Evolutionary conservation across 2,797 vertebrate species (phyloP).

Genomic region (Kryptolebias ocellatus): DNA sequence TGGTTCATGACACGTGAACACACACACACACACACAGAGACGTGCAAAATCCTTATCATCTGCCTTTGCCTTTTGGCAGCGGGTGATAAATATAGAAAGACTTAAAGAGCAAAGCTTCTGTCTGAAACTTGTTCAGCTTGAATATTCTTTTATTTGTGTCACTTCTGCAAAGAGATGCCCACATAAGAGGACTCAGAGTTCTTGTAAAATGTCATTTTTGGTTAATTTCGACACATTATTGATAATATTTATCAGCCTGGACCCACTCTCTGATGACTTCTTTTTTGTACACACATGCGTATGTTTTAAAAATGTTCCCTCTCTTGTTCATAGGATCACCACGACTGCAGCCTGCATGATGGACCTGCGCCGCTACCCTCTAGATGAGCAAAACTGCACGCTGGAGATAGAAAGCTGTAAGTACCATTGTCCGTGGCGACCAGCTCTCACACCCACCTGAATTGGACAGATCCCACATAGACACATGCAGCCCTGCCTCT

Average conservation of each 20-base stretch:
- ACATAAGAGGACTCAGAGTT: too few relatives aligned
- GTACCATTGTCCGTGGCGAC: slow-evolving; percentile 78
- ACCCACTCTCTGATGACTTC: slow-evolving; percentile 24
- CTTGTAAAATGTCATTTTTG: too few relatives aligned
- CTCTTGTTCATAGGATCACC: slow-evolving; percentile 87
- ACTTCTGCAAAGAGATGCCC: too few relatives aligned
- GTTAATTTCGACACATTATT: too few relatives aligned
- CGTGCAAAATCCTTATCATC: too few relatives aligned
- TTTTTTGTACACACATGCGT: slow-evolving; percentile 42
- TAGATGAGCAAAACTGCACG: slow-evolving; percentile 97
- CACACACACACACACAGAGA: too few relatives aligned
- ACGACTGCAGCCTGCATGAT: slow-evolving; percentile 98
- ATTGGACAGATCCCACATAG: slow-evolving; percentile 57
- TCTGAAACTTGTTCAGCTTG: too few relatives aligned
- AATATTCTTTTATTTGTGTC: too few relatives aligned
- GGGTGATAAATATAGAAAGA: too few relatives aligned
- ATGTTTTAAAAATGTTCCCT: slow-evolving; percentile 22
- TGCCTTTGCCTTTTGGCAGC: too few relatives aligned
- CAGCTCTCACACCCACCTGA: slow-evolving; percentile 63
- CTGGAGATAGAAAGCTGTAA: slow-evolving; percentile 98
- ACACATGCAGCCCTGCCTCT: slow-evolving; percentile 39
- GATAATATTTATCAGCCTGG: not conserved
- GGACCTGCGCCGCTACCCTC: slow-evolving; percentile 93
- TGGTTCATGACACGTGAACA: too few relatives aligned
- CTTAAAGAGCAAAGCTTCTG: too few relatives aligned